phyloP scores from a whole-genome alignment of 2,113 vertebrate species.

The Orycteropus afer region DNA sequence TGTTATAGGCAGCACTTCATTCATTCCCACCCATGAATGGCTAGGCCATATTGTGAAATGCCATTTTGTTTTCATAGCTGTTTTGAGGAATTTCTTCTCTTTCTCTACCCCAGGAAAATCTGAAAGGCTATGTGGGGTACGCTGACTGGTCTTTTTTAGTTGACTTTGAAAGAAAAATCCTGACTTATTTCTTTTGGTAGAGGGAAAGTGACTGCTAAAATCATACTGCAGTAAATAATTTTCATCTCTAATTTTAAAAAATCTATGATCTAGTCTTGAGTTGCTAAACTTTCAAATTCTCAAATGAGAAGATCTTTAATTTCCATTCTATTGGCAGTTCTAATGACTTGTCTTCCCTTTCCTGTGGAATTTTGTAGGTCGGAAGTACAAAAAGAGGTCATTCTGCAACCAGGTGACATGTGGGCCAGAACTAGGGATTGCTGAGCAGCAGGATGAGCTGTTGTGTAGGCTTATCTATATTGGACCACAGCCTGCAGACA shows the following conservation, averaged over 20 bases:
- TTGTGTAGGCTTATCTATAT: neutral
- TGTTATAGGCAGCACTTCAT: neutral
- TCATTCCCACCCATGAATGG: neutral
- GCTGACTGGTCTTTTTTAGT: neutral
- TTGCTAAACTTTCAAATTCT: neutral
- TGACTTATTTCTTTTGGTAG: neutral
- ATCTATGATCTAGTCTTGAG: neutral
- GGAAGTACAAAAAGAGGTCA: neutral
- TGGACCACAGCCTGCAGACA: neutral
- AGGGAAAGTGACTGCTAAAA: neutral
- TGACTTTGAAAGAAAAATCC: neutral
- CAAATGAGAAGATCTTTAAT: neutral
- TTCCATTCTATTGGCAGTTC: neutral
- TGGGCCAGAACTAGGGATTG: neutral
- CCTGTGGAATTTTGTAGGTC: neutral
- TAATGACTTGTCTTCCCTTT: neutral
- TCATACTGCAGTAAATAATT: neutral
- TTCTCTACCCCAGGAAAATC: neutral
- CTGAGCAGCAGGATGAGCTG: conserved; percentile 40
- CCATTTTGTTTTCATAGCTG: neutral
- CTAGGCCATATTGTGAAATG: neutral
- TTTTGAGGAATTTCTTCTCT: neutral
- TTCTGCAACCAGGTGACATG: neutral
- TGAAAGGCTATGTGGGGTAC: neutral
- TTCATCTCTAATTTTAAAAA: neutral